Evolutionary conservation across 2,888 invertebrate species (phyloP), one percentile per base, ranked within the genome.

Genomic region (Meloe dianella): DNA sequence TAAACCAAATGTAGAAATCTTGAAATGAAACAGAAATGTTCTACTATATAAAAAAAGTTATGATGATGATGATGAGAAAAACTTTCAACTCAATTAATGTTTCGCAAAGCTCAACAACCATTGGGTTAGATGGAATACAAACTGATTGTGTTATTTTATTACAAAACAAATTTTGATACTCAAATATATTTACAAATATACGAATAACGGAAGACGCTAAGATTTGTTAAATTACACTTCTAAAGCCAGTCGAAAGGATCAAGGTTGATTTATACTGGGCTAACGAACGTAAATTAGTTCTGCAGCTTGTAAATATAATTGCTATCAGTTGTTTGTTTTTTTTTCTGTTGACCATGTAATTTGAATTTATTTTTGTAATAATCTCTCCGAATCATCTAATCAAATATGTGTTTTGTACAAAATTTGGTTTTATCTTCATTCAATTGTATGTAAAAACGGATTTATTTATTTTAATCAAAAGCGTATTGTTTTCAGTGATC

Each of bases 401-500:
- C 30, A 8, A 30, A 8, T 1, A 6, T 9, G 30, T 30, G 3
- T 9, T 30, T 30, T 7, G 7, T 9, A 29, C 14, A 12, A 4
- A 14, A 12, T 10, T 5, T 35, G 27, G 4, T 35, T 12, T 12
- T 35, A 35, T 35, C 4, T 10, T 35, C 35, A 12, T 12, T 4
- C 12, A 35, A 35, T 30, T n/a, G n/a, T n/a, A n/a, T n/a, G n/a
- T n/a, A n/a, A 30, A 4, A 35, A 35, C 3, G 14, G 35, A 35
- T n/a, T n/a, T 0, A 12, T 32, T 32, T 32, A 8, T 5, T 30
- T 35, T 14, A 4, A 35, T 35, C 14, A 4, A 35, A 35, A 35
- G 27, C 12, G 35, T 14, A 63, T 27, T 67, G 70, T 71, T 69
- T 77, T 72, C 85, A 94, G 94, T 78, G 97, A 98, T 86, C 91